phyloP scores from a whole-genome alignment of 2,797 vertebrate species.

The Sciaenops ocellatus region DNA sequence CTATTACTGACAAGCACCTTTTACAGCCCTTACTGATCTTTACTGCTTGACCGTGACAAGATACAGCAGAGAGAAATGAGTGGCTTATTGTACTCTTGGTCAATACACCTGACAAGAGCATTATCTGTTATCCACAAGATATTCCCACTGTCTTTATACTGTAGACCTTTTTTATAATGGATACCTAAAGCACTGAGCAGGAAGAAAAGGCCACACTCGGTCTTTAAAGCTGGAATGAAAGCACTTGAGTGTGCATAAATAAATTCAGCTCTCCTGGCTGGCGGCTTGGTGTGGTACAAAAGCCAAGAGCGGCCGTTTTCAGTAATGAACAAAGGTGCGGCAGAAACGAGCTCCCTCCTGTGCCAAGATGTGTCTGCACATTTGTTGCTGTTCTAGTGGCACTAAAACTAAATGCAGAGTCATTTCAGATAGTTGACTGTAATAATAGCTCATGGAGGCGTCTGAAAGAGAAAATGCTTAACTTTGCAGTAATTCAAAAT shows the following conservation, averaged over 20 bases:
- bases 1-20: no score
- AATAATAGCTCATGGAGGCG: conserved; percentile 45
- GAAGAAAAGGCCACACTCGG: conserved; percentile 50
- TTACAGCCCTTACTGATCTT: not conserved
- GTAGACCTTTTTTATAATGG: conserved; percentile 49
- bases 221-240: conserved; percentile 64
- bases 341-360: conserved; percentile 26
- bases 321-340: conserved; percentile 73
- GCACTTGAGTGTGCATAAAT: conserved; percentile 72
- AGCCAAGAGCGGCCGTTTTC: conserved; percentile 71
- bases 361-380: conserved; percentile 76
- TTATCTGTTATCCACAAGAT: conserved; percentile 49
- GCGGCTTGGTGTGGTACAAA: conserved; percentile 34
- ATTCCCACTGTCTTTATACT: conserved; percentile 45
- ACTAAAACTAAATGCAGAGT: conserved; percentile 66
- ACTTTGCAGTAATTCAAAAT: conserved; percentile 34
- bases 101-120: conserved; percentile 40
- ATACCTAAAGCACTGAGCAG: conserved; percentile 40
- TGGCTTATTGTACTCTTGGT: not conserved
- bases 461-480: conserved; percentile 39
- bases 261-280: conserved; percentile 64
- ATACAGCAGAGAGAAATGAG: not conserved
- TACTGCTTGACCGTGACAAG: not conserved
- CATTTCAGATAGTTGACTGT: conserved; percentile 54
- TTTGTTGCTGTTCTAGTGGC: conserved; percentile 64